These are phyloP conservation scores for Arenaria interpres DNA, from an alignment of 2,113 vertebrate species.

Conservation along the genomic window DNA sequence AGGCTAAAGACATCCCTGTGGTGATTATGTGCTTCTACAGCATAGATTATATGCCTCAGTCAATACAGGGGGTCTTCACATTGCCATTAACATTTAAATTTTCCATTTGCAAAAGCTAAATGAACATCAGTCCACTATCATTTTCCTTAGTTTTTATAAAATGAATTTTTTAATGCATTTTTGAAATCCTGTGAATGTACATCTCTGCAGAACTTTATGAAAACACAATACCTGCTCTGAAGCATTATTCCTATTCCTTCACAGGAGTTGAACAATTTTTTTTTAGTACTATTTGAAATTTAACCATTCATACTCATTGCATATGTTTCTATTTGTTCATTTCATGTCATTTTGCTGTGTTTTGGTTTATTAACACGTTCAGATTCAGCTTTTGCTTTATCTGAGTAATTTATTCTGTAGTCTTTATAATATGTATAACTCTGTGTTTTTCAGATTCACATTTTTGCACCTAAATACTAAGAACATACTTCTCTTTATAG, in stretches of 20 bases:
- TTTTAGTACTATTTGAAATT: not conserved
- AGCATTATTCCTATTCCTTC: not conserved
- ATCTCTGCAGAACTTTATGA: not conserved
- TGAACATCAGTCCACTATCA: not conserved
- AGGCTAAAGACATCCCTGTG: not conserved
- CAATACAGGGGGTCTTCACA: not conserved
- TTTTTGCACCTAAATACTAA: not conserved
- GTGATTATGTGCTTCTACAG: not conserved
- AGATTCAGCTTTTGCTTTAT: not conserved
- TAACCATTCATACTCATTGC: not conserved
- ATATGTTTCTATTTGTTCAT: not conserved
- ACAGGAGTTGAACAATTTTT: not conserved
- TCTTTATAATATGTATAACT: not conserved
- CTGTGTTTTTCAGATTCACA: not conserved
- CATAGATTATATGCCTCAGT: not conserved
- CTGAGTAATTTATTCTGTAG: not conserved
- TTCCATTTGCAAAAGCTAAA: not conserved
- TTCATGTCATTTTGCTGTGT: not conserved
- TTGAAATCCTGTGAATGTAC: not conserved
- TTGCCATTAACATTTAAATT: not conserved
- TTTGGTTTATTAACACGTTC: not conserved
- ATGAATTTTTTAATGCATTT: not conserved
- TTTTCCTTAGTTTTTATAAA: not conserved
- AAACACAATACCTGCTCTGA: not conserved
- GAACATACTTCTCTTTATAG: not conserved